Conservation (phyloP, 37 sponge, comb jelly and placozoan species). For the Aplysina aerophoba region DNA sequence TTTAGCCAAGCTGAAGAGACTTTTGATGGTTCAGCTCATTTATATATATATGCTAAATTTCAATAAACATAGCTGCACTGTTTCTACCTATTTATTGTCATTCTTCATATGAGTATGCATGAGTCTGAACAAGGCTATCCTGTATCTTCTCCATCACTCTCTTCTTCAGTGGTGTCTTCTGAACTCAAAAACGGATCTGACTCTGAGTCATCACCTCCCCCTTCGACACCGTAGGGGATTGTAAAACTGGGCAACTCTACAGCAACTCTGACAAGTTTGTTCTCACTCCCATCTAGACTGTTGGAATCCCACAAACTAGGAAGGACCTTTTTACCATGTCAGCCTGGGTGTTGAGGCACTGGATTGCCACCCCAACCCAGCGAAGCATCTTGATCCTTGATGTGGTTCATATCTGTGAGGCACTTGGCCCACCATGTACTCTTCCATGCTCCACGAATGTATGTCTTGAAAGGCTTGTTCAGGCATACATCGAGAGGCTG, state of each 20-base stretch:
- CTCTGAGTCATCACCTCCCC: not conserved
- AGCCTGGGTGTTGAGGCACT: not conserved
- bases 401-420: not conserved
- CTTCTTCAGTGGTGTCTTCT: conserved; percentile 4
- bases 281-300: not conserved
- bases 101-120: too few relatives aligned
- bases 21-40: too few relatives aligned
- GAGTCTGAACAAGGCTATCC: not conserved
- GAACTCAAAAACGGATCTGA: not conserved
- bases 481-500: conserved; percentile 1
- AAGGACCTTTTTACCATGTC: conserved; percentile 1
- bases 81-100: too few relatives aligned
- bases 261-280: not conserved
- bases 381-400: not conserved
- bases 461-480: not conserved
- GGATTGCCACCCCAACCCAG: not conserved
- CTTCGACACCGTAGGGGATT: not conserved
- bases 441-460: conserved; percentile 11
- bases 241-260: not conserved
- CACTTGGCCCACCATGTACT: conserved; percentile 6
- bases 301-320: conserved; percentile 1
- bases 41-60: too few relatives aligned
- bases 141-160: not conserved
- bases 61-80: too few relatives aligned
- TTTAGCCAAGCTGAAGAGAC: too few relatives aligned